Conservation (phyloP, 2,113 vertebrate species). For the Ploceus nigricollis region DNA sequence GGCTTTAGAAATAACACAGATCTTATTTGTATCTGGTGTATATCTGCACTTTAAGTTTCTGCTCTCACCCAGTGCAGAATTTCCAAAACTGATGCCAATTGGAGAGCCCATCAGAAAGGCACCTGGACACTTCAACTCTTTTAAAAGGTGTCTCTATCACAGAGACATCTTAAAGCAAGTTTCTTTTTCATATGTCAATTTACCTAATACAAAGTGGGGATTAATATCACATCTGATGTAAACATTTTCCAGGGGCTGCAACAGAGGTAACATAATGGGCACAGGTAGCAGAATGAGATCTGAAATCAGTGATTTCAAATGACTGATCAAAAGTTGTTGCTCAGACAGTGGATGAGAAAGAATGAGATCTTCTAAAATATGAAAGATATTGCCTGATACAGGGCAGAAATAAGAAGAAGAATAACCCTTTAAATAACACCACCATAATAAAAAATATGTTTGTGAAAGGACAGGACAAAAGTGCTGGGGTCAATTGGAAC, state of each 20-base stretch:
- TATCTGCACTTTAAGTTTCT: neutral
- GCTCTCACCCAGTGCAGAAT: neutral
- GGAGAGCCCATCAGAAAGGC: neutral
- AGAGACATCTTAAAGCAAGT: neutral
- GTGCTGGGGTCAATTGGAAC: neutral
- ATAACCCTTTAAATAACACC: neutral
- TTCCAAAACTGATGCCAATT: neutral
- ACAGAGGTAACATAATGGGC: neutral
- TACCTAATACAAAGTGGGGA: neutral
- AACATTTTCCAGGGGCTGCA: neutral
- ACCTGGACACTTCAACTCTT: neutral
- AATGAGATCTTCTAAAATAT: neutral
- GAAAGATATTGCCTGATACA: neutral
- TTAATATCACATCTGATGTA: neutral
- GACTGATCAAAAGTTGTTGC: neutral
- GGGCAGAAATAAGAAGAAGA: neutral
- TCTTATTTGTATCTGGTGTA: neutral
- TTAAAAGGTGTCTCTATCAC: neutral
- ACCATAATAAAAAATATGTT: neutral
- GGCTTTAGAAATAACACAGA: neutral
- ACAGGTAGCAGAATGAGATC: neutral
- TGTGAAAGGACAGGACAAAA: neutral
- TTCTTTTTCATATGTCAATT: neutral
- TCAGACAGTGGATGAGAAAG: neutral
- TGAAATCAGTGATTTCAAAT: neutral